These are phyloP conservation scores for Aphidius colemani DNA, from an alignment of 2,888 invertebrate species.

Conservation along the genomic window DNA sequence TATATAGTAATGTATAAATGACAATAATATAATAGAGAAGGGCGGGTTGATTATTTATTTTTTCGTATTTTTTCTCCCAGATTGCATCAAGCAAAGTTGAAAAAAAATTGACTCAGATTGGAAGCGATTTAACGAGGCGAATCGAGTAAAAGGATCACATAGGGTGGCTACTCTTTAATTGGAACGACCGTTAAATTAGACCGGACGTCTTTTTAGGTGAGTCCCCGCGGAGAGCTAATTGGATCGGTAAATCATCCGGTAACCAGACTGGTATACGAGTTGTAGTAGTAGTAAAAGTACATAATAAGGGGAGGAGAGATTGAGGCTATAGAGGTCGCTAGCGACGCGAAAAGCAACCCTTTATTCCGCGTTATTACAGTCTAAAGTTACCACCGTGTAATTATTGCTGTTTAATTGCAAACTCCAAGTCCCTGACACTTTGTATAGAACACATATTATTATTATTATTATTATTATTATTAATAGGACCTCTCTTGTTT, in stretches of 20 bases:
- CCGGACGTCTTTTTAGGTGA: constrained; percentile 58
- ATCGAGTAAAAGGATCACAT: constrained; percentile 30
- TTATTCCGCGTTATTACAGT: constrained; percentile 61
- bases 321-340: constrained; percentile 20
- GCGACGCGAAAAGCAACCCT: constrained; percentile 51
- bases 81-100: not conserved
- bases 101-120: constrained; percentile 12
- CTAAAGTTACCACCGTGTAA: constrained; percentile 61
- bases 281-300: constrained; percentile 15
- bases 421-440: constrained; percentile 54
- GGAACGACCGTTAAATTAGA: constrained; percentile 59
- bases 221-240: constrained; percentile 55
- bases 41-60: not conserved
- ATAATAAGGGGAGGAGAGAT: not conserved
- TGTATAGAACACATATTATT: constrained; percentile 39
- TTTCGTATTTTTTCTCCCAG: too few species aligned
- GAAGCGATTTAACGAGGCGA: constrained; percentile 27
- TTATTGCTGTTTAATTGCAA: constrained; percentile 61
- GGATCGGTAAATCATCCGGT: constrained; percentile 61
- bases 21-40: constrained; percentile 8
- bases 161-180: constrained; percentile 54
- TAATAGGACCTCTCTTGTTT: constrained; percentile 1
- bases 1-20: not conserved
- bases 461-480: too few species aligned
- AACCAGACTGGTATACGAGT: constrained; percentile 43